phyloP scores from a whole-genome alignment of 30 jellyfish, hydroid and myxozoan species.

The Rhopilema esculentum region DNA sequence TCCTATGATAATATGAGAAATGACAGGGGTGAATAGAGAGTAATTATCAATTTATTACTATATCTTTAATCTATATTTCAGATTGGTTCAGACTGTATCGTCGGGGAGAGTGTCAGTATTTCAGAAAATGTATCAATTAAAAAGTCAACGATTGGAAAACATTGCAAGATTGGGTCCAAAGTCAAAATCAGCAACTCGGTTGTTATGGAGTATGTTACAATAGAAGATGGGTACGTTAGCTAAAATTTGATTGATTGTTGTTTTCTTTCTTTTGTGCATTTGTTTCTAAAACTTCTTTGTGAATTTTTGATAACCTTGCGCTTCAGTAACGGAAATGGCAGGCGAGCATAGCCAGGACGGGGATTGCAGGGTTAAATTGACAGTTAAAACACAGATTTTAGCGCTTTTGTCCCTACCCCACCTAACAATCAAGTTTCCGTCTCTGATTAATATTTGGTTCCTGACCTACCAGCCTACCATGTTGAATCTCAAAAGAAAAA shows the following conservation, averaged over 20 bases:
- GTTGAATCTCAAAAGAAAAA: no score
- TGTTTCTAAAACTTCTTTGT: background rate
- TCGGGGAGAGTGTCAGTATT: constrained; percentile 80
- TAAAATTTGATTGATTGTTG: background rate
- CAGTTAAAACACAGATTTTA: no score
- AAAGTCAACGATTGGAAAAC: constrained; percentile 84
- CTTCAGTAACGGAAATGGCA: background rate
- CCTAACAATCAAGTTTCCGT: no score
- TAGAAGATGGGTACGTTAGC: constrained; percentile 79
- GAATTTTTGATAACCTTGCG: background rate
- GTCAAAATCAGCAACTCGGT: constrained; percentile 91
- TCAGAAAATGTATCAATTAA: constrained; percentile 83
- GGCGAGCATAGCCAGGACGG: background rate
- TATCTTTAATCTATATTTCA: constrained; percentile 6
- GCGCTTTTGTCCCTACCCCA: no score
- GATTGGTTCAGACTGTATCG: constrained; percentile 91
- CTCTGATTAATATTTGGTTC: no score
- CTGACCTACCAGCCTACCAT: no score
- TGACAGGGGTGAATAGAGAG: no score
- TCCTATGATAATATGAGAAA: no score
- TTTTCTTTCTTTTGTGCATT: background rate
- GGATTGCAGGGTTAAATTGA: no score
- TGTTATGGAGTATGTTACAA: constrained; percentile 90
- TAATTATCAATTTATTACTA: background rate
- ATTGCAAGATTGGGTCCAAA: constrained; percentile 85